Percentiles rank a stretch among this genome's conserved stretches.
phyloP scores from a whole-genome alignment of 2,888 invertebrate species.

The Brenthis hecate region DNA sequence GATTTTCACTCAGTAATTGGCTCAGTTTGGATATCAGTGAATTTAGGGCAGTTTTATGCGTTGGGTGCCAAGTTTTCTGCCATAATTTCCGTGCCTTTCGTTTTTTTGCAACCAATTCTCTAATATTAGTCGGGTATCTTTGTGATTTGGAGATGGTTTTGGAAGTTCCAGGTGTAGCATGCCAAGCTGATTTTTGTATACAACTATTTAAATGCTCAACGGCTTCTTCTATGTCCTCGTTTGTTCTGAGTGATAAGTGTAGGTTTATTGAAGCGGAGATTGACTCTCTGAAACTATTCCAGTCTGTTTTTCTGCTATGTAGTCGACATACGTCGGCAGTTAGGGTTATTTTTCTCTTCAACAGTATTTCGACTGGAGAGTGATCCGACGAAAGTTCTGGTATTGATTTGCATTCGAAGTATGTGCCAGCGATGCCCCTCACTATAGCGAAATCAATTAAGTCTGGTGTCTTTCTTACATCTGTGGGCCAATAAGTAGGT shows the following conservation, averaged over 20 bases:
- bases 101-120: not conserved
- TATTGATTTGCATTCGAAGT: conserved; percentile 31
- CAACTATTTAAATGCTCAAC: conserved; percentile 3
- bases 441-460: conserved; percentile 31
- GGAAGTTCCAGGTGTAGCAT: not conserved
- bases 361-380: conserved; percentile 33
- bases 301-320: conserved; percentile 33
- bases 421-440: conserved; percentile 34
- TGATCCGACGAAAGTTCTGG: conserved; percentile 40
- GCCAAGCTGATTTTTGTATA: not conserved
- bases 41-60: not conserved
- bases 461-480: conserved; percentile 35
- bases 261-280: conserved; percentile 1
- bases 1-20: not conserved
- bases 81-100: not conserved
- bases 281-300: conserved; percentile 24
- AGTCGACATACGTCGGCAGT: conserved; percentile 28
- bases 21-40: not conserved
- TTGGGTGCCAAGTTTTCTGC: not conserved
- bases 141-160: not conserved
- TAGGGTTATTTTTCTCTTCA: conserved; percentile 9
- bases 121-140: not conserved
- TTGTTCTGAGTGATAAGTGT: conserved; percentile 20
- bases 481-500: conserved; percentile 41
- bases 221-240: conserved; percentile 19